A percentile compares a stretch with the other conserved stretches of the same genome.
Conservation (phyloP, 2,888 invertebrate species). For the Serripes groenlandicus region DNA sequence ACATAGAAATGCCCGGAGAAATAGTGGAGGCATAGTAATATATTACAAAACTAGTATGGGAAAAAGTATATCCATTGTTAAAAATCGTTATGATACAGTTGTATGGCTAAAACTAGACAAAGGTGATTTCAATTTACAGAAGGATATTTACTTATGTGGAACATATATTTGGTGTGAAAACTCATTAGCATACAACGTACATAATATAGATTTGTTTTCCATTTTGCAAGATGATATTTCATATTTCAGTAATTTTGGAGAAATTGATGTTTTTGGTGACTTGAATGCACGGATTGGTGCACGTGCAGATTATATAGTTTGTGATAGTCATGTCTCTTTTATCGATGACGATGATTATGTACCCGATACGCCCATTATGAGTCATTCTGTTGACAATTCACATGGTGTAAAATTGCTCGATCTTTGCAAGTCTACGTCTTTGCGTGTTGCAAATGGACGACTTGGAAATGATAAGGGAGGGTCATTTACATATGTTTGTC, state of each 20-base stretch:
- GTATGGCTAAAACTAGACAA: not conserved
- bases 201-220: too few relatives aligned
- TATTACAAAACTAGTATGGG: not conserved
- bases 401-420: not conserved
- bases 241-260: too few relatives aligned
- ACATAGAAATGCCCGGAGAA: not conserved
- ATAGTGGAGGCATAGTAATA: not conserved
- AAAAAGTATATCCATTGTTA: not conserved
- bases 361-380: not conserved
- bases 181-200: too few relatives aligned
- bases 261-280: too few relatives aligned
- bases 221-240: too few relatives aligned
- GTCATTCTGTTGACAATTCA: not conserved
- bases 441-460: constrained; percentile 1
- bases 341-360: constrained; percentile 4
- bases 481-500: not conserved
- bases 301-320: not conserved
- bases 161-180: too few relatives aligned
- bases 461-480: not conserved
- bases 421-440: constrained; percentile 13
- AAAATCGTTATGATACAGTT: not conserved
- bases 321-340: not conserved
- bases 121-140: not conserved
- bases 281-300: too few relatives aligned
- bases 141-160: not conserved